Evolutionary conservation across 2,113 vertebrate species (phyloP), one percentile per base, ranked within the genome.

Genomic region (Amblyopsis rosae): DNA sequence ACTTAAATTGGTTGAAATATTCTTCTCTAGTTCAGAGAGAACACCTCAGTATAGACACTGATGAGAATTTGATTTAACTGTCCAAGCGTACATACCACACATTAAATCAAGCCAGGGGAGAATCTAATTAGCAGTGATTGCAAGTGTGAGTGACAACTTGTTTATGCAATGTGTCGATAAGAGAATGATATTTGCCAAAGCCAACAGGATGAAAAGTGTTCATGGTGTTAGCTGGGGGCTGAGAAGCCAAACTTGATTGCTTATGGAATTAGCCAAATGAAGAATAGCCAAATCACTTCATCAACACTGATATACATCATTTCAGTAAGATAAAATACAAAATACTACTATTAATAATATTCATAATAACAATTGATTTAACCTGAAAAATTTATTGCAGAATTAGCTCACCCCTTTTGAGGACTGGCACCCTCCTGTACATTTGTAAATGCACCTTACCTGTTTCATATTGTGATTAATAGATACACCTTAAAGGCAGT

Each of bases 91-190:
- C 45, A 3, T 70, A 69, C 68, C 65, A 49, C 80, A 64, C 69
- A 73, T 77, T 82, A 72, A 80, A 83, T 80, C 56, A 81, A 71
- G 75, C 64, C 80, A 72, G 70, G 72, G 15, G 3, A 72, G 67
- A 80, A 82, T 85, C 74, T 74, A 83, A 86, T 89, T 85, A 84
- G 79, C 70, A 74, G 46, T 71, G 80, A 89, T 71, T 77, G 72
- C 65, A 60, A 75, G 82, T 70, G 77, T 86, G 84, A 85, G 81
- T 85, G 87, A 89, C 88, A 90, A 85, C 83, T 85, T 82, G 79
- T 89, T 87, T 81, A 82, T 78, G 78, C 73, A 67, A 72, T 54
- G 60, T 51, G 62, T 86, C 67, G 58, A 87, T 88, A 79, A 84
- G 63, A 76, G 48, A 78, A 63, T 48, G 63, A 79, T 73, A 72